Base-by-base conservation (phyloP, 2,113 vertebrate genomes). In the Aphyosemion australe region DNA sequence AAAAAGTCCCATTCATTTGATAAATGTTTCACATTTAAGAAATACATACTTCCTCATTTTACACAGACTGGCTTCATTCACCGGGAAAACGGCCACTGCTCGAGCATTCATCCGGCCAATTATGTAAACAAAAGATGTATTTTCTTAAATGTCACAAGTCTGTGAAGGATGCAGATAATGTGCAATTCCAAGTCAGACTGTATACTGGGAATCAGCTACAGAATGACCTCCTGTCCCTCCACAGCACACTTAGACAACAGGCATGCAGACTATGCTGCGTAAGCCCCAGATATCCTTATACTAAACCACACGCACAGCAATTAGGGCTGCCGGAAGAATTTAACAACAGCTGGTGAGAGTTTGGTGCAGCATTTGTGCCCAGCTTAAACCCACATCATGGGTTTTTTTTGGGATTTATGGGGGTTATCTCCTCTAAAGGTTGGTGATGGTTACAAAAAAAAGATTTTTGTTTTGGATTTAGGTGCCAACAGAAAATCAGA, bases 271-370 rank as follows among this genome's bases (percentile, higher is more conserved):
- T 83, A 92, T 92, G 89, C 78, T 43, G 48, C 67, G 76, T 92
- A 91, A 92, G 89, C 90, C 87, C 75, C 75, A 83, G 74, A 89
- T 90, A 90, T 90, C 89, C 87, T 87, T 84, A 92, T 85, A 84
- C 90, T 91, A 90, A 92, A 92, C 84, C 88, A 89, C 84, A 87
- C 77, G 60, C 86, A 88, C 88, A 88, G 87, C 88, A 90, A 92
- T 92, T 91, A 92, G 84, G 76, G 64, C 85, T 86, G 82, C 82
- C 74, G 82, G 83, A 89, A 91, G 86, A 86, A 86, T 82, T 88
- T 88, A 83, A 82, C 84, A 84, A 90, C 91, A 91, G 90, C 89
- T 90, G 90, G 74, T 78, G 82, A 86, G 89, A 86, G 80, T 87
- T 72, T 85, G 86, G 86, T 66, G 70, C 43, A 69, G 65, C 78